Evolutionary conservation across 2,888 invertebrate species (phyloP).

Genomic region (Ennomos fuscantarius): DNA sequence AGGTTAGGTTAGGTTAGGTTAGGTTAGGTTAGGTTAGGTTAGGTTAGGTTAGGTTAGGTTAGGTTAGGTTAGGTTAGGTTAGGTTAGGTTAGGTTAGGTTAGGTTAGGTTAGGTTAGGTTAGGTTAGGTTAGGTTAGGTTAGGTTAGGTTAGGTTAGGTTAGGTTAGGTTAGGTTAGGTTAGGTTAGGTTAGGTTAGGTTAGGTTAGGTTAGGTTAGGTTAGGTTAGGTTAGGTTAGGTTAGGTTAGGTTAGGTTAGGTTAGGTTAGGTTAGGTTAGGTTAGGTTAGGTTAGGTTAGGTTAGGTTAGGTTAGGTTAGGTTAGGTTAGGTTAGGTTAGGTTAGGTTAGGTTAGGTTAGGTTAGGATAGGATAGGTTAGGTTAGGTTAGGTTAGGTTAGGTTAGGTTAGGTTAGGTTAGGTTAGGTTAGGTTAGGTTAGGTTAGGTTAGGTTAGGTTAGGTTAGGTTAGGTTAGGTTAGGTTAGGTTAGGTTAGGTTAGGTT

Average conservation of each 20-base stretch:
- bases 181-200: conserved; percentile 31
- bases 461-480: conserved; percentile 2
- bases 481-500: conserved; percentile 38
- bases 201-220: conserved; percentile 34
- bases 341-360: conserved; percentile 20
- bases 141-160: conserved; percentile 11
- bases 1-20: conserved; percentile 3
- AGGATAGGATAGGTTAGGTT: conserved; percentile 38
- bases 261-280: conserved; percentile 38
- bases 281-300: conserved; percentile 39
- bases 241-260: conserved; percentile 38
- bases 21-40: conserved; percentile 1
- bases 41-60: conserved; percentile 34
- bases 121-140: too few species aligned
- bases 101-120: conserved; percentile 12
- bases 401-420: conserved; percentile 33
- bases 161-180: conserved; percentile 29
- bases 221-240: conserved; percentile 39
- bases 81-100: conserved; percentile 32
- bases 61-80: conserved; percentile 35
- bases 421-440: conserved; percentile 41
- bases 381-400: conserved; percentile 42
- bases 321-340: conserved; percentile 33
- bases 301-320: conserved; percentile 39
- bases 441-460: conserved; percentile 26